These are phyloP conservation scores for Euglossa dilemma DNA, from an alignment of 1,140 invertebrate species.

Conservation along the genomic window DNA sequence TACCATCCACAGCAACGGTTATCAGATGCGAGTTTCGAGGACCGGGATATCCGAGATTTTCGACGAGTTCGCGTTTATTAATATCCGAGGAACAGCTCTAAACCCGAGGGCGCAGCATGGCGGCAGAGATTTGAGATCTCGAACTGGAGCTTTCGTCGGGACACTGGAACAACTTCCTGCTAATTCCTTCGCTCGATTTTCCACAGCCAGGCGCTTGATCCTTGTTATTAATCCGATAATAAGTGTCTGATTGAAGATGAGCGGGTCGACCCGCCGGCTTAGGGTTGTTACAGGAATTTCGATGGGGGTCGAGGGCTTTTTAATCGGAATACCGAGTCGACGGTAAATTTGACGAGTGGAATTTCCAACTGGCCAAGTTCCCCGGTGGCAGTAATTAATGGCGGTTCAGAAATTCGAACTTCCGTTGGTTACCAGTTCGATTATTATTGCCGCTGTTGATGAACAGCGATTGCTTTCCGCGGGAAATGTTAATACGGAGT, in stretches of 20 bases:
- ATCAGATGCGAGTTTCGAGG: background rate
- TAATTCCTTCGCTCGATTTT: conserved; percentile 32
- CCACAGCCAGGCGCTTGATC: background rate
- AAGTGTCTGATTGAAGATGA: conserved; percentile 28
- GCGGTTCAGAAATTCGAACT: no score
- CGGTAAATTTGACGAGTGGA: background rate
- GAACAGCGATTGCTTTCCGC: no score
- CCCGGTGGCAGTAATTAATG: no score
- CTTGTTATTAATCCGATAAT: conserved; percentile 32
- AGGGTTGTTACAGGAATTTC: background rate
- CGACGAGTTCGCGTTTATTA: conserved; percentile 12
- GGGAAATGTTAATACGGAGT: no score
- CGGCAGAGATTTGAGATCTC: background rate
- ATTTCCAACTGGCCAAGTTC: background rate
- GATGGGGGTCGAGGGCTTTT: no score
- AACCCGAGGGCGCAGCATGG: background rate
- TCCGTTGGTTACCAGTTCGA: no score
- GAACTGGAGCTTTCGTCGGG: background rate
- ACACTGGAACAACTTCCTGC: conserved; percentile 11
- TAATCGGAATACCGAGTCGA: background rate
- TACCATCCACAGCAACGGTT: background rate
- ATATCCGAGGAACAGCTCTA: background rate
- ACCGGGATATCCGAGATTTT: background rate
- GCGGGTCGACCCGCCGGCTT: background rate
- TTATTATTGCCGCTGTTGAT: no score